Base-by-base conservation (phyloP, 2,797 vertebrate species). In the Megaceryle alcyon region DNA sequence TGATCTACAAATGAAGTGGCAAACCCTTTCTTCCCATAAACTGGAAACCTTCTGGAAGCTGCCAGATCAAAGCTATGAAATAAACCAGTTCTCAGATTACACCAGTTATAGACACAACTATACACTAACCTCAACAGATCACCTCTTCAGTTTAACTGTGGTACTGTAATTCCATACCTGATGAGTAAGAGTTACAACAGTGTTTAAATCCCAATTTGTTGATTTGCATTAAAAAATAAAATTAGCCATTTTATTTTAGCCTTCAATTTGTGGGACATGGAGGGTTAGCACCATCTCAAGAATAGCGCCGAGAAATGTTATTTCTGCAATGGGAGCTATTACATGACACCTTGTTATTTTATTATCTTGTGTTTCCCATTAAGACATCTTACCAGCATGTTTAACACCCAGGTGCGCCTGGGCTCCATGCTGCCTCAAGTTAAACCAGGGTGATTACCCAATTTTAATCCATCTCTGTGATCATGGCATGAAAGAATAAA, bases 51-150 rank as follows among this genome's bases (percentile, higher is more conserved):
- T 78, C 75, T 93, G 82, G 89, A 96, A 95, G 71, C 60, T 61
- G 54, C 10, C 31, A 92, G 84, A 96, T 95, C 86, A 95, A 96
- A 95, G 80, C 66, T 91, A 44, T 1, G 13, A 88, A 94, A 90
- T 63, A 88, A 92, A 81, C 43, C 90, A 88, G 43, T 84, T 95
- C 78, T 83, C 70, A 37, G 0, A 5, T 75, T 94, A 76, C 61
- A 72, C 21, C 73, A 81, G 29, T 91, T 96, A 79, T 22, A 88
- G 48, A 33, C 71, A 81, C 64, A 82, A 88, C 48, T 76, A 51
- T 71, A 70, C 65, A 46, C 86, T 87, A 93, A 79, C 79, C 61
- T 87, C 76, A 90, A 25, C 2, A 23, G 70, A 75, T 78, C 51
- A 39, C 66, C 71, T 75, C 37, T 85, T 77, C 46, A 33, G 57